Evolutionary conservation across 2,113 vertebrate genomes (phyloP).

Genomic region (Galbula dea): DNA sequence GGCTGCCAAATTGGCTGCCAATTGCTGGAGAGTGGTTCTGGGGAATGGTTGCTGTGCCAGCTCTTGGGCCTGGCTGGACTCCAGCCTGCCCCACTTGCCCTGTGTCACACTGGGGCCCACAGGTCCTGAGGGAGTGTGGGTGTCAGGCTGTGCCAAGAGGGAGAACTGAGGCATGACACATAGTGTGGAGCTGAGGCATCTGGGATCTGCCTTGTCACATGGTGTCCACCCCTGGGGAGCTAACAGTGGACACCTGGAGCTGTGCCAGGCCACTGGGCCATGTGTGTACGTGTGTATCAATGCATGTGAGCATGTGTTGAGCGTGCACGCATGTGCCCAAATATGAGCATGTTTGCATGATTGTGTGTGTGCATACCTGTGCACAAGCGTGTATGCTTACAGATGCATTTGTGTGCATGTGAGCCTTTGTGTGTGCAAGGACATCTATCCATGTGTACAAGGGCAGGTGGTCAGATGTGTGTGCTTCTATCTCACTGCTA

Average conservation of each 20-base stretch:
- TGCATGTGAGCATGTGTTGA: neutral
- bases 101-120: neutral
- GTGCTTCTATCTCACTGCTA: neutral
- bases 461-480: rapidly evolving
- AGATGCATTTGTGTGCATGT: rapidly evolving
- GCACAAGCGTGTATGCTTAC: rapidly evolving
- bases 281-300: neutral
- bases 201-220: neutral
- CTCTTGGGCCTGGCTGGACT: neutral
- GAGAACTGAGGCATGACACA: neutral
- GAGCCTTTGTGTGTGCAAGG: neutral
- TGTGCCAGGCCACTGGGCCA: neutral
- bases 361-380: rapidly evolving
- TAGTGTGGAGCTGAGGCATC: rapidly evolving
- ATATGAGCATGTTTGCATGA: rapidly evolving
- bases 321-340: rapidly evolving
- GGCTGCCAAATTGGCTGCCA: neutral
- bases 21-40: neutral
- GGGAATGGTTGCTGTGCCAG: neutral
- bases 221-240: neutral
- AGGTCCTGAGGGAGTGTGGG: neutral
- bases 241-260: neutral
- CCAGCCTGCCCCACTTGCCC: neutral
- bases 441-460: rapidly evolving
- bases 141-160: neutral